These are phyloP conservation scores for Pyrocoelia pectoralis DNA, from an alignment of 2,888 invertebrate genomes.

Conservation along the genomic window DNA sequence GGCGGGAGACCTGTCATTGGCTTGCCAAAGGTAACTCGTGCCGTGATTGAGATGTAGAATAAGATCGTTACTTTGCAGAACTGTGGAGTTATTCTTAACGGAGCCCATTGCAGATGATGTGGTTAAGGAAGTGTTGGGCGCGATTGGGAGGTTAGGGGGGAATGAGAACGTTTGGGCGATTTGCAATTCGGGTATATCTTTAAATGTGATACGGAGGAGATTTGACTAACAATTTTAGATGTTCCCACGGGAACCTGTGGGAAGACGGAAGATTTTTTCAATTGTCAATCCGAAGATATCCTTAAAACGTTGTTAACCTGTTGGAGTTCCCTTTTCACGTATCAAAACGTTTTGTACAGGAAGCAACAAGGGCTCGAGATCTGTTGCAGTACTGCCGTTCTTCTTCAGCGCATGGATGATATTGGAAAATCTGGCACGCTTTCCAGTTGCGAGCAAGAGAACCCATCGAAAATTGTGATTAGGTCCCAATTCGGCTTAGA, in stretches of 20 bases:
- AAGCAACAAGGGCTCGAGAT: constrained; percentile 80
- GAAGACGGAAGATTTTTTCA: constrained; percentile 82
- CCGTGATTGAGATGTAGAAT: too few relatives aligned
- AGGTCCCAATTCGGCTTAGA: constrained; percentile 70
- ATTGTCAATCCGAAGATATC: constrained; percentile 66
- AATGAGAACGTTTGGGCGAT: constrained; percentile 64
- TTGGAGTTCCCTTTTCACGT: constrained; percentile 84
- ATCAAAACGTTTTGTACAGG: constrained; percentile 80
- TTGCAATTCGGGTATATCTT: constrained; percentile 63
- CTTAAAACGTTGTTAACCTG: constrained; percentile 71
- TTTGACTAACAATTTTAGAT: constrained; percentile 9
- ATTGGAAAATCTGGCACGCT: constrained; percentile 80
- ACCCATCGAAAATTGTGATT: constrained; percentile 72
- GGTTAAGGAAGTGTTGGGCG: constrained; percentile 22
- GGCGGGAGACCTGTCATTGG: constrained; percentile 61
- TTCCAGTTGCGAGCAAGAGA: constrained; percentile 81
- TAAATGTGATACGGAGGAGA: not conserved
- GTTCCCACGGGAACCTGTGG: constrained; percentile 64
- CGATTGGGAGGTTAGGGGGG: constrained; percentile 45
- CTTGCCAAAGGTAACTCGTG: constrained; percentile 62
- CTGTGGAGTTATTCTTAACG: constrained; percentile 1
- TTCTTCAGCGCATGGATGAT: constrained; percentile 78
- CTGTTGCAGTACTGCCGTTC: constrained; percentile 76
- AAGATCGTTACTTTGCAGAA: too few relatives aligned
- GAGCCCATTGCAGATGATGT: not conserved